Percentiles rank a stretch among this genome's conserved stretches.
Evolutionary conservation across 2,888 invertebrate genomes (phyloP).

Genomic region (Helobdella robusta): DNA sequence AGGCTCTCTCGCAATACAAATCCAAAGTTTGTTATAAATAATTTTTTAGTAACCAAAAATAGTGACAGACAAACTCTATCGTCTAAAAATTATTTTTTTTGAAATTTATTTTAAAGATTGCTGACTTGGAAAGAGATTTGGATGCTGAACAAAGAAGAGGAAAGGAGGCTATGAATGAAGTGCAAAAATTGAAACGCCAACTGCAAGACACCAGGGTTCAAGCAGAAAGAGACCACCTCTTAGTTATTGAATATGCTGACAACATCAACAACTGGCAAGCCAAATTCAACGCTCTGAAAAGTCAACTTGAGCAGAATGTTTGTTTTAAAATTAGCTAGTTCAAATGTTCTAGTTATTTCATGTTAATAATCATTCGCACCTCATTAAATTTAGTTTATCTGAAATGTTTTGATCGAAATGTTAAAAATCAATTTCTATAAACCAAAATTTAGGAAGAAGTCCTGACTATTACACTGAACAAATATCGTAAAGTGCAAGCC

Average conservation of each 20-base stretch:
- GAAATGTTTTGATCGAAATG: too few relatives aligned
- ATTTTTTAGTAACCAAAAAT: background rate
- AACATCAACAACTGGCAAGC: constrained; percentile 43
- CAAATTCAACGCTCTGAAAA: constrained; percentile 45
- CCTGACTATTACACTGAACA: constrained; percentile 48
- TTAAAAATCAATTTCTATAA: too few relatives aligned
- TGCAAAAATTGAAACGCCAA: constrained; percentile 45
- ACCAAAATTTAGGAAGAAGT: constrained; percentile 45
- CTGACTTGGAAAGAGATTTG: constrained; percentile 48
- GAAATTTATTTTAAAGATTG: constrained; percentile 37
- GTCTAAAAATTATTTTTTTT: background rate
- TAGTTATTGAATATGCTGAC: constrained; percentile 42
- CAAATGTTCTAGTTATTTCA: background rate
- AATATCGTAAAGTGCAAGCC: constrained; percentile 48
- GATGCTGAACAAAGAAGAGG: constrained; percentile 46
- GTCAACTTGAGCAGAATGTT: constrained; percentile 50
- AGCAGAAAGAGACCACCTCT: constrained; percentile 46
- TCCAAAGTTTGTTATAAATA: constrained; percentile 8
- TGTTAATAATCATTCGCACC: too few relatives aligned
- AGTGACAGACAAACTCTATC: background rate
- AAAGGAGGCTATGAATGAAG: constrained; percentile 42
- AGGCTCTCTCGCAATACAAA: constrained; percentile 15
- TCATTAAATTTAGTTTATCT: too few relatives aligned
- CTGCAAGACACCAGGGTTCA: constrained; percentile 43
- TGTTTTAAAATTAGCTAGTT: background rate